Evolutionary conservation across 2,113 vertebrate genomes (phyloP).

Genomic region (Plecotus auritus): DNA sequence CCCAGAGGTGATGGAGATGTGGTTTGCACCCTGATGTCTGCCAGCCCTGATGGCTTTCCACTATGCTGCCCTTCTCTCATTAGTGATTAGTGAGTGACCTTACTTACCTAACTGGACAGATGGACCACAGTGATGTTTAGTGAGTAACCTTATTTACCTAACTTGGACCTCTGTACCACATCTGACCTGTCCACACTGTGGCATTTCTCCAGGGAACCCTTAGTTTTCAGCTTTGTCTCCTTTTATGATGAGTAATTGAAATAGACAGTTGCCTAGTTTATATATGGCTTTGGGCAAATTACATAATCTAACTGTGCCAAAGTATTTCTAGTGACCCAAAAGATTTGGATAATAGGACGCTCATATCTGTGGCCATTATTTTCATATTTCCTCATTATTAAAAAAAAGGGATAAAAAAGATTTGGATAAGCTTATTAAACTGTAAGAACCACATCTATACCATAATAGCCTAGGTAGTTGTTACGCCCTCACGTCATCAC

Average conservation of each 20-base stretch:
- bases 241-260: not conserved
- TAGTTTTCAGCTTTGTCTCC: not conserved
- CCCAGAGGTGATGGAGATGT: not conserved
- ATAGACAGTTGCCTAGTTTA: not conserved
- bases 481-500: too few species aligned
- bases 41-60: not conserved
- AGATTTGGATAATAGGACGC: not conserved
- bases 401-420: not conserved
- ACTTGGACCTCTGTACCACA: not conserved
- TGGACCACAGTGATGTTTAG: not conserved
- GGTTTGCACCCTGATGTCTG: not conserved
- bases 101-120: not conserved
- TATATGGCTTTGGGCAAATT: constrained; percentile 4
- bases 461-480: too few species aligned
- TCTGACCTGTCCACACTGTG: not conserved
- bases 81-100: not conserved
- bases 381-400: not conserved
- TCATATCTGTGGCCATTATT: not conserved
- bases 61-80: not conserved
- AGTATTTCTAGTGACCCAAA: constrained; percentile 9
- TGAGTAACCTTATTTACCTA: not conserved
- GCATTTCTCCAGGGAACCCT: not conserved
- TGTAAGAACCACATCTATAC: not conserved
- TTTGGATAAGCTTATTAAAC: not conserved
- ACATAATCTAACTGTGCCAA: constrained; percentile 6